Evolutionary conservation across 2,888 invertebrate genomes (phyloP).

Genomic region (Epistrophe eligans): DNA sequence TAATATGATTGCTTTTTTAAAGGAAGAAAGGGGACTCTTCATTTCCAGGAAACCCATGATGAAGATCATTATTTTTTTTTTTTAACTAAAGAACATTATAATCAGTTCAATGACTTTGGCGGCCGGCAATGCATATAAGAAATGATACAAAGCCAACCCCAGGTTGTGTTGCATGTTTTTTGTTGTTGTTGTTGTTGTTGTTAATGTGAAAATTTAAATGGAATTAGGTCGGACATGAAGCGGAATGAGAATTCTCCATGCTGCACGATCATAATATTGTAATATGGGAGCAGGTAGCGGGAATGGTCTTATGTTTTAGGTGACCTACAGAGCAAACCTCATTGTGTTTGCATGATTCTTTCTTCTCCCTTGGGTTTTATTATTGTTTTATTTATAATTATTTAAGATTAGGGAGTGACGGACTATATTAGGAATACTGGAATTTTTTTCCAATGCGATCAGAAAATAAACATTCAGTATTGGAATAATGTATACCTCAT

Average conservation of each 20-base stretch:
- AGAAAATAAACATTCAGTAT: too few species aligned
- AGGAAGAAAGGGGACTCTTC: not conserved
- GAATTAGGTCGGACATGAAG: slow-evolving; percentile 32
- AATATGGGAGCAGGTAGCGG: slow-evolving; percentile 16
- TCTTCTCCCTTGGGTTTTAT: not conserved
- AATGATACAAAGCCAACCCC: slow-evolving; percentile 2
- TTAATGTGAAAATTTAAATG: slow-evolving; percentile 20
- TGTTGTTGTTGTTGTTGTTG: not conserved
- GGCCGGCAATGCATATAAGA: not conserved
- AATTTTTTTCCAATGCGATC: too few species aligned
- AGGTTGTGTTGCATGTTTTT: slow-evolving; percentile 14
- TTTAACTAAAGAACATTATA: slow-evolving; percentile 20
- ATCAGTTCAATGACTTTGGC: slow-evolving; percentile 62
- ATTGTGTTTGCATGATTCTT: not conserved
- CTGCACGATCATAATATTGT: slow-evolving; percentile 11
- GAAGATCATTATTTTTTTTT: slow-evolving; percentile 9
- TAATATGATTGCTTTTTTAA: not conserved
- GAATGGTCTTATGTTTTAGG: not conserved
- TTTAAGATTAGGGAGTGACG: not conserved
- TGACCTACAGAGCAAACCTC: slow-evolving; percentile 23
- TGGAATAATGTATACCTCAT: too few species aligned
- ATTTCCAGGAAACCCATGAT: slow-evolving; percentile 5
- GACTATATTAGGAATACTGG: not conserved
- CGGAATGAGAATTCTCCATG: slow-evolving; percentile 17
- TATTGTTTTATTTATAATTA: not conserved